These are phyloP conservation scores for Dendrolimus kikuchii DNA, from an alignment of 1,140 invertebrate genomes.

Conservation along the genomic window DNA sequence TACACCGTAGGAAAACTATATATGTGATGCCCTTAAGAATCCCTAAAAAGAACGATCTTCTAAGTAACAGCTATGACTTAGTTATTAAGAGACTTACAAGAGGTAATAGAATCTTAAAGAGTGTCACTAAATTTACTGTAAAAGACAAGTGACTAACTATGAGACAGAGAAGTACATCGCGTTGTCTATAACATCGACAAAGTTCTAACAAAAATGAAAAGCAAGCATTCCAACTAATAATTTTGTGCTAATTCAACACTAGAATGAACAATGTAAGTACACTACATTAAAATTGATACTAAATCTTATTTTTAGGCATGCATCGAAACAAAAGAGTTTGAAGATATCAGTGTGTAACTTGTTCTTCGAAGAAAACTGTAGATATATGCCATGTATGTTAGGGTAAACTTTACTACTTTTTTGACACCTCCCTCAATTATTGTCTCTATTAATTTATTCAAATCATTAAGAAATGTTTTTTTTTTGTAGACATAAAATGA, in stretches of 20 bases:
- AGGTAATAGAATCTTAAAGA: slow-evolving; percentile 44
- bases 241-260: slow-evolving; percentile 42
- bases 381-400: too few species aligned
- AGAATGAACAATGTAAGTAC: slow-evolving; percentile 15
- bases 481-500: too few species aligned
- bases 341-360: too few species aligned
- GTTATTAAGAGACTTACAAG: slow-evolving; percentile 52
- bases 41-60: slow-evolving; percentile 28
- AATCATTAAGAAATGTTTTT: too few species aligned
- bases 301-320: too few species aligned
- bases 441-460: slow-evolving; percentile 9
- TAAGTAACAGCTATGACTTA: slow-evolving; percentile 58
- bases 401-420: too few species aligned
- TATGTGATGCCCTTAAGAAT: slow-evolving; percentile 21
- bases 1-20: background rate
- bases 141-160: background rate
- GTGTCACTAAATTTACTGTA: slow-evolving; percentile 24
- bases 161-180: background rate
- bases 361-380: too few species aligned
- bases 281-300: slow-evolving; percentile 7
- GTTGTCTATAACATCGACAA: background rate
- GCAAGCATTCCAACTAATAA: slow-evolving; percentile 1
- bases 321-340: too few species aligned
- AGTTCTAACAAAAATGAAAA: too few species aligned
- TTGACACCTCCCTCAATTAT: too few species aligned